Percentiles rank a stretch among this genome's conserved stretches.
Evolutionary conservation across 2,888 invertebrate species (phyloP).

Genomic region (Erebia aethiops): DNA sequence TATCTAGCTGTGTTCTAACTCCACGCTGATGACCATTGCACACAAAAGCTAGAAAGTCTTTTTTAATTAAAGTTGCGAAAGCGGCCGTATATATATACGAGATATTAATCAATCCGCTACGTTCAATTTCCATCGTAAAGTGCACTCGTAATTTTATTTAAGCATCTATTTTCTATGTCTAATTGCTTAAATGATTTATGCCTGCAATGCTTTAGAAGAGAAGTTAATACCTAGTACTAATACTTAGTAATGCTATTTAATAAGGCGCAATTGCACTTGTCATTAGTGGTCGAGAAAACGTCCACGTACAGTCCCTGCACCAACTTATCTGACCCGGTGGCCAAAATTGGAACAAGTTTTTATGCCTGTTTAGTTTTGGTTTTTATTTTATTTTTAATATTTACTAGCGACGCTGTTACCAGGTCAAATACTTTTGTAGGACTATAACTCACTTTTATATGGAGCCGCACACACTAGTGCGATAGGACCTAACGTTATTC

Average conservation of each 20-base stretch:
- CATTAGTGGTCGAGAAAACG: no score
- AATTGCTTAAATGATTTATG: slow-evolving; percentile 22
- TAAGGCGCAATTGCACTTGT: background rate
- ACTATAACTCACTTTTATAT: no score
- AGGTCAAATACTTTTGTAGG: no score
- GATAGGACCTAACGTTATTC: no score
- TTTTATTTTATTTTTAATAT: no score
- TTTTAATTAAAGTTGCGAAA: slow-evolving; percentile 43
- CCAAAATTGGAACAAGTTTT: no score
- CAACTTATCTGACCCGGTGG: no score
- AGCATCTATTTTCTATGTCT: slow-evolving; percentile 29
- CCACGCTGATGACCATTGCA: slow-evolving; percentile 1
- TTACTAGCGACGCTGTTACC: no score
- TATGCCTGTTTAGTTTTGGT: no score
- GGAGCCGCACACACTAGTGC: no score
- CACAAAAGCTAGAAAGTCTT: slow-evolving; percentile 36
- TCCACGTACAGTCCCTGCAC: no score
- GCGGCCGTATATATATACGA: slow-evolving; percentile 32
- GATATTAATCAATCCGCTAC: slow-evolving; percentile 36
- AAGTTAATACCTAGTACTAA: background rate
- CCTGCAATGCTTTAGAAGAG: background rate
- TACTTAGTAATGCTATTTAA: background rate
- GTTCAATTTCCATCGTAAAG: slow-evolving; percentile 34
- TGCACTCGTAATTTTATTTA: slow-evolving; percentile 31
- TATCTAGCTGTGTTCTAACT: background rate